Evolutionary conservation across 1,140 invertebrate species (phyloP), one percentile per base, ranked within the genome.

Genomic region (Anagrus nilaparvatae): DNA sequence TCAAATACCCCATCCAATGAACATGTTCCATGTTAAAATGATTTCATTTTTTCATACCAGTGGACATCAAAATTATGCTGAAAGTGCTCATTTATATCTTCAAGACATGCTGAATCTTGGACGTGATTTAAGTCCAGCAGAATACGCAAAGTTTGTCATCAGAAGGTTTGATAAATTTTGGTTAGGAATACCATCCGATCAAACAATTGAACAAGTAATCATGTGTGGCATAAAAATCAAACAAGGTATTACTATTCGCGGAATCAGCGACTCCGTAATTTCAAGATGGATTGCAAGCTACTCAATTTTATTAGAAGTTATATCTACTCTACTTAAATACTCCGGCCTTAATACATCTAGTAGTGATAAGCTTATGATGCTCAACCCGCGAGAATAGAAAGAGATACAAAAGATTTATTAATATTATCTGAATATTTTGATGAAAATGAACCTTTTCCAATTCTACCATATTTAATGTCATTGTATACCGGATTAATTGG

Each of bases 161-260:
- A 23, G 38, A 25, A 16, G 43, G 16, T 35, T 37, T 23, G 50
- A 60, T 29, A 54, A 53, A 43, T 58, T 53, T 36, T n/a, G n/a
- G n/a, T n/a, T n/a, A n/a, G n/a, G n/a, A n/a, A n/a, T n/a, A n/a
- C n/a, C n/a, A n/a, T n/a, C n/a, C n/a, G n/a, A n/a, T n/a, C n/a
- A n/a, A n/a, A n/a, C n/a, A n/a, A n/a, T n/a, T n/a, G n/a, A n/a
- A 47, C 10, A 58, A 64, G 49, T 50, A 9, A 61, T 62, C 25
- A 52, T 61, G 35, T 53, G 59, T 32, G 47, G 46, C 2, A 33
- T 56, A 16, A 57, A 57, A 43, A 37, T 42, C 28, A 50, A 42
- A 29, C 27, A 61, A 14, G 60, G 58, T 9, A 25, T 63, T 12
- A 59, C 52, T 12, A 36, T 53, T 43, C 56, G 55, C 12, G 36